Conservation (phyloP, 1,140 invertebrate species). For the Aphaenogaster floridana region DNA sequence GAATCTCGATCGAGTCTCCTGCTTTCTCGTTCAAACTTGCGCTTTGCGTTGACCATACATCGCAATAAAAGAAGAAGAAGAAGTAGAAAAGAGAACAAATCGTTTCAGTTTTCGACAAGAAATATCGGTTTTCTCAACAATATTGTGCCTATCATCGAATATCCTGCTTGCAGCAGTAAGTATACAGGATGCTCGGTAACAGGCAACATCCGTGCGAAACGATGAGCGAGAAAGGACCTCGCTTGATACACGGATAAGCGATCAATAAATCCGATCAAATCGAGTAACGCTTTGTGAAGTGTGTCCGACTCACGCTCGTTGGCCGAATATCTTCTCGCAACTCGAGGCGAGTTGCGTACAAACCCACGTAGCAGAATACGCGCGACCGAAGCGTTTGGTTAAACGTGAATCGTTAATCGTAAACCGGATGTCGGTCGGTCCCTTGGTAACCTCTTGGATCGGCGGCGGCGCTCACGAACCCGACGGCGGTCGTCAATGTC, state of each 20-base stretch:
- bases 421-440: slow-evolving; percentile 23
- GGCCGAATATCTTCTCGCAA: slow-evolving; percentile 33
- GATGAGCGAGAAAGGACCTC: neutral
- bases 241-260: slow-evolving; percentile 1
- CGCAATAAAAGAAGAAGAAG: neutral
- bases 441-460: neutral
- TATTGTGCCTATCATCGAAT: slow-evolving; percentile 12
- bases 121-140: neutral
- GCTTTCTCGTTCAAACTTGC: neutral
- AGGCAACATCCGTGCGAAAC: slow-evolving; percentile 1
- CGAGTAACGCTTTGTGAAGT: neutral
- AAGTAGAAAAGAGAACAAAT: neutral
- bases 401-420: slow-evolving; percentile 18
- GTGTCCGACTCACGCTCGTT: slow-evolving; percentile 43
- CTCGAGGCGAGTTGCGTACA: slow-evolving; percentile 40
- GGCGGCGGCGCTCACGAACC: slow-evolving; percentile 14
- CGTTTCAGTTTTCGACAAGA: slow-evolving; percentile 13
- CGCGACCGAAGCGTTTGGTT: slow-evolving; percentile 1
- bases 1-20: neutral
- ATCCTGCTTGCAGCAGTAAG: neutral
- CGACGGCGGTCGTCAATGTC: slow-evolving; percentile 25
- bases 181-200: neutral
- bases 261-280: slow-evolving; percentile 45
- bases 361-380: slow-evolving; percentile 23
- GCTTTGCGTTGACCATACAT: neutral